Percentiles rank a stretch among this genome's conserved stretches.
Conservation (phyloP, 2,113 vertebrate genomes). For the Myrmophylax atrothorax region DNA sequence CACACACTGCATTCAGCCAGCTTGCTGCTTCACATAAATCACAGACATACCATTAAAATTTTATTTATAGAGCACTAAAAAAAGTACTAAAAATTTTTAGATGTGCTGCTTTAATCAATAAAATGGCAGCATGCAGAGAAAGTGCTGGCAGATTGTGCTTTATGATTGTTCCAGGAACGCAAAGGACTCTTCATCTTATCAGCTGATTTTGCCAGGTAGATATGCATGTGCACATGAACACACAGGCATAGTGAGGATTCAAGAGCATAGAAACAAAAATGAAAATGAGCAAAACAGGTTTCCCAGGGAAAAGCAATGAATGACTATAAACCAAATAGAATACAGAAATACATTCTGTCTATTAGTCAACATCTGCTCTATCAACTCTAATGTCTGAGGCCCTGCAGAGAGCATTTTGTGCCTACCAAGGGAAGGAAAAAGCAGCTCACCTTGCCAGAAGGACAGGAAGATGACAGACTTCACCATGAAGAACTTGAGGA, state of each 20-base stretch:
- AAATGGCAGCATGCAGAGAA: not conserved
- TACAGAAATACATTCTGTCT: not conserved
- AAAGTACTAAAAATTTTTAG: not conserved
- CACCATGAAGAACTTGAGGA: constrained; percentile 98
- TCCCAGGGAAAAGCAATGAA: not conserved
- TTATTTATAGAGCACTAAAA: not conserved
- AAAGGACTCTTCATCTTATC: not conserved
- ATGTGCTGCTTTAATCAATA: not conserved
- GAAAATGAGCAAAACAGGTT: not conserved
- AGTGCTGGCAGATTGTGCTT: not conserved
- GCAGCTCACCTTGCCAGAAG: constrained; percentile 92
- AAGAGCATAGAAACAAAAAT: not conserved
- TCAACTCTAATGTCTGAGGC: not conserved
- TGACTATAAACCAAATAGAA: not conserved
- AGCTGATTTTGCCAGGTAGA: not conserved
- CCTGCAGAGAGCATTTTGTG: not conserved
- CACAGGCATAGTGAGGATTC: not conserved
- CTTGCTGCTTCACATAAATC: not conserved
- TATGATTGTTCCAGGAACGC: not conserved
- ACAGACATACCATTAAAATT: not conserved
- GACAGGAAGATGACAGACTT: constrained; percentile 97
- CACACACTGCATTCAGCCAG: not conserved
- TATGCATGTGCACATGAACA: not conserved
- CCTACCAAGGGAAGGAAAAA: not conserved
- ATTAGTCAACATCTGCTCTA: not conserved